Conservation (phyloP, 2,797 vertebrate genomes). For the Propithecus perrieri region DNA sequence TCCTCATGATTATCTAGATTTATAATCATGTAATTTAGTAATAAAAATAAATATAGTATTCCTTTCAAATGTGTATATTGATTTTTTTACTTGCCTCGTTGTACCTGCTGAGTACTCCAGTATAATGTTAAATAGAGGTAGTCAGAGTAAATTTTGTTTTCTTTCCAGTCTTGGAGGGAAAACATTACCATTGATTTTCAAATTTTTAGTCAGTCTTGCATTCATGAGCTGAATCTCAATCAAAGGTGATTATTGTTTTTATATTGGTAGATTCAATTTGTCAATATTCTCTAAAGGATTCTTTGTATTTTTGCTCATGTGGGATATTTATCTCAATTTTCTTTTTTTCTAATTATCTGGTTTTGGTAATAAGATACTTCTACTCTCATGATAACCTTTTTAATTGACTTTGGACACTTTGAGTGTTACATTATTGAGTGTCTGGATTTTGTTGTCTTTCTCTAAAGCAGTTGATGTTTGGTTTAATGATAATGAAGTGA, state of each 20-base stretch:
- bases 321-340: not conserved
- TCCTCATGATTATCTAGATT: not conserved
- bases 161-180: not conserved
- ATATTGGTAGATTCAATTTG: not conserved
- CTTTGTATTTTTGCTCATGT: not conserved
- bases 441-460: not conserved
- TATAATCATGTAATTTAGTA: not conserved
- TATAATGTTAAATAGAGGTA: not conserved
- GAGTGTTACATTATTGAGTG: not conserved
- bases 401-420: not conserved
- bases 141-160: not conserved
- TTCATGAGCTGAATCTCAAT: not conserved
- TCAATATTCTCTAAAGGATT: not conserved
- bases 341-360: not conserved
- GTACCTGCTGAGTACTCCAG: not conserved
- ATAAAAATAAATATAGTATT: not conserved
- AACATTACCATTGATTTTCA: not conserved
- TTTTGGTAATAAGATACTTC: not conserved
- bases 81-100: not conserved
- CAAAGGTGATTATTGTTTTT: not conserved
- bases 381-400: not conserved
- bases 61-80: not conserved
- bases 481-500: not conserved
- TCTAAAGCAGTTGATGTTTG: not conserved
- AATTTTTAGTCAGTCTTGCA: not conserved